Evolutionary conservation across 2,797 vertebrate genomes (phyloP).

Genomic region (Sebastes iracundus): DNA sequence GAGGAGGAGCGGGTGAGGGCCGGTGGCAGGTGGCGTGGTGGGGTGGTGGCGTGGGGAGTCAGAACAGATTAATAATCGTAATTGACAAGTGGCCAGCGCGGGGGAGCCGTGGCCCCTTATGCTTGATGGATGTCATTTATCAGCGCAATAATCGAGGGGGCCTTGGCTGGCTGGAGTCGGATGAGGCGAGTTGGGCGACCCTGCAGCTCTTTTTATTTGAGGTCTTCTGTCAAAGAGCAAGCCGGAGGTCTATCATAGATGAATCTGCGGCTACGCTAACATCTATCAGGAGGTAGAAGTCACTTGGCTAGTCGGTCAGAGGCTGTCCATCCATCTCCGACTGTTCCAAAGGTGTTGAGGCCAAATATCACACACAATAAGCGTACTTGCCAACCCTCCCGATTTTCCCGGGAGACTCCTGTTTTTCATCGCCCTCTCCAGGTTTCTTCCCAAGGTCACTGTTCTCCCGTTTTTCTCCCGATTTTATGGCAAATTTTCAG

Average conservation of each 20-base stretch:
- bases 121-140: constrained; percentile 58
- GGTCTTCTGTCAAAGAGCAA: constrained; percentile 12
- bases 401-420: too few relatives aligned
- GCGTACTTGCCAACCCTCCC: too few relatives aligned
- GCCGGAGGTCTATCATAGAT: background rate
- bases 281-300: constrained; percentile 22
- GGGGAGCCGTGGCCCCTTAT: background rate
- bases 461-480: too few relatives aligned
- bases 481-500: too few relatives aligned
- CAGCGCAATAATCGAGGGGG: constrained; percentile 28
- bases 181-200: background rate
- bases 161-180: constrained; percentile 22
- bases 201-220: constrained; percentile 14
- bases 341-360: background rate
- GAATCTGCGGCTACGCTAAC: background rate
- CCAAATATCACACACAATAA: background rate
- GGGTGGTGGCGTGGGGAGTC: background rate
- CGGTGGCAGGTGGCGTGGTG: background rate
- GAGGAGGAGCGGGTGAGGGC: background rate
- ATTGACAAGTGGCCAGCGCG: constrained; percentile 53
- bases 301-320: background rate
- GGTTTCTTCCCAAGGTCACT: too few relatives aligned
- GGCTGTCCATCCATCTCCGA: constrained; percentile 17
- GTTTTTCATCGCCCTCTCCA: too few relatives aligned
- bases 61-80: constrained; percentile 59